Evolutionary conservation across 2,113 vertebrate genomes (phyloP).

Genomic region (Ageneiosus marmoratus): DNA sequence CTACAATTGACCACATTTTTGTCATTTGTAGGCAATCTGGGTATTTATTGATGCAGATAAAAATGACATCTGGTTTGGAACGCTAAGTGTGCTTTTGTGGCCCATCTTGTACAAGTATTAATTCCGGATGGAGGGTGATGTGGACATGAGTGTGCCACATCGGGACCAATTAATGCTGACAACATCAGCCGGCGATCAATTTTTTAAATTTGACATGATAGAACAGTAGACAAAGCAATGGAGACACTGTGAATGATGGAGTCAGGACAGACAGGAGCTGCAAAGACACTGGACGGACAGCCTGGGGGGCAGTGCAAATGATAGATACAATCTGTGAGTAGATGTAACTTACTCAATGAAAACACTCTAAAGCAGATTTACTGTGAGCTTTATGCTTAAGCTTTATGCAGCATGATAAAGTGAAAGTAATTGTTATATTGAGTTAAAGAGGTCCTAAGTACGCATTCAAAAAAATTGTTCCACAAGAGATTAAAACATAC

Average conservation of each 20-base stretch:
- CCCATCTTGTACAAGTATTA: constrained; percentile 5
- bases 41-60: constrained; percentile 30
- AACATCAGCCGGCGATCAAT: constrained; percentile 47
- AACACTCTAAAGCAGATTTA: constrained; percentile 12
- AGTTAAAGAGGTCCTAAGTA: neutral
- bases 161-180: constrained; percentile 53
- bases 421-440: neutral
- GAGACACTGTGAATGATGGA: constrained; percentile 30
- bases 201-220: constrained; percentile 32
- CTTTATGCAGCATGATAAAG: neutral
- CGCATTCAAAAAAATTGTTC: neutral
- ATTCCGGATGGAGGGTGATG: neutral
- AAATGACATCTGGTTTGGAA: constrained; percentile 31
- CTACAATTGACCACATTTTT: too few relatives aligned
- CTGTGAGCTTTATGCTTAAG: neutral
- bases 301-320: constrained; percentile 20
- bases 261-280: constrained; percentile 17
- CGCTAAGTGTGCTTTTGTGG: neutral
- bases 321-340: constrained; percentile 6
- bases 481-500: neutral
- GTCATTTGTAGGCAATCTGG: neutral
- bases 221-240: constrained; percentile 25
- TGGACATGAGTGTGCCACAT: constrained; percentile 35
- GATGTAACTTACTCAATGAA: constrained; percentile 18
- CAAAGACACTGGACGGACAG: constrained; percentile 11